Base-by-base conservation (phyloP, 1,140 invertebrate genomes). In the Thaumetopoea pityocampa region DNA sequence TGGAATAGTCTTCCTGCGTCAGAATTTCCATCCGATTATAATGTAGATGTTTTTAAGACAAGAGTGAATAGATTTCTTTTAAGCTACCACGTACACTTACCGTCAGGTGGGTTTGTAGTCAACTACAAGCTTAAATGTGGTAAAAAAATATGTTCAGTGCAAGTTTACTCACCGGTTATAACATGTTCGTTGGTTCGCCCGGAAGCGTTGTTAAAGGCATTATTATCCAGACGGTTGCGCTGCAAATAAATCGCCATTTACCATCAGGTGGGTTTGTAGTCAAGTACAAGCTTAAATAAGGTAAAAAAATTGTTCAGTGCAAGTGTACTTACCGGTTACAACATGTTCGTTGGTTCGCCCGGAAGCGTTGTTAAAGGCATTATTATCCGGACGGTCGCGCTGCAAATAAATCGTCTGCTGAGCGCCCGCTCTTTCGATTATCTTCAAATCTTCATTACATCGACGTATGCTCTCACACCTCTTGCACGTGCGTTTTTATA, bases 221-320 rank as follows among this genome's bases (percentile, higher is more conserved):
- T 83, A 83, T 83, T 83, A 83, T 79, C 76, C 79, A 76, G 68
- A 63, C 73, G 79, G 76, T 74, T 71, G 79, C 73, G 65, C 67
- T 63, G 76, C 76, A 77, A 83, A 83, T 83, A 83, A 83, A 83
- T 83, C 73, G 78, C 77, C 74, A n/a, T n/a, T n/a, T n/a, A n/a
- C n/a, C n/a, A n/a, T n/a, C n/a, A n/a, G n/a, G n/a, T n/a, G n/a
- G n/a, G n/a, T n/a, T n/a, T n/a, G n/a, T n/a, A n/a, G n/a, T n/a
- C n/a, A n/a, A n/a, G n/a, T n/a, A n/a, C n/a, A 16, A 22, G 23
- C 8, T 10, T 32, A 32, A 18, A 8, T 32, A 6, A 16, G 2
- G 26, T 5, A 41, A 40, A 8, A 29, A 15, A 41, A 29, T 20
- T 33, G 23, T 23, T 7, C 18, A 30, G 27, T 32, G 50, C 49